Evolutionary conservation across 2,113 vertebrate genomes (phyloP), one percentile per base, ranked within the genome.

Genomic region (Zapornia atra): DNA sequence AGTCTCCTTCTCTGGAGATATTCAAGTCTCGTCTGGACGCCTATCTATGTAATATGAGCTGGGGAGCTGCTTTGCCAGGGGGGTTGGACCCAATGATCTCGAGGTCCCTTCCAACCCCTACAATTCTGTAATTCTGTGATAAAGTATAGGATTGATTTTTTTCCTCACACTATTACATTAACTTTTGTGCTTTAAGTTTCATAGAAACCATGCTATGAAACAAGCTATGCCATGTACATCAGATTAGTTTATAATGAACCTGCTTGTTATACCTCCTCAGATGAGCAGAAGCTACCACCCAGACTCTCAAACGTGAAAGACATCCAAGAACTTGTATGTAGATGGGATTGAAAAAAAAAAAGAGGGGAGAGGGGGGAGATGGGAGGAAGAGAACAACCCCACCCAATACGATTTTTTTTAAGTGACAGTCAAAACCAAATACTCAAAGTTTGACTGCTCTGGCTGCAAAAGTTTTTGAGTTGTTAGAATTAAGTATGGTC

Each of bases 321-420:
- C 2, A 8, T n/a, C 24, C 4, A 72, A 83, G 40, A 75, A 76
- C 50, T 51, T 6, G 3, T 2, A 59, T 4, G 7, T 33, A 22
- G 3, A 50, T 15, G 11, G 6, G 46, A 63, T n/a, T 13, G 12
- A 40, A 40, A 40, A 40, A 28, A 29, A 26, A 51, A 56, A 38
- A 38, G 12, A 38, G 38, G 38, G 38, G 38, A 38, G 38, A 31
- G 44, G 59, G 20, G 61, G 6, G 5, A 5, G 26, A 50, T 5
- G 2, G 29, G 36, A 60, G 4, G 36, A 60, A 4, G 15, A 51
- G 9, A 73, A 82, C 5, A 83, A 61, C 51, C 6, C 2, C 17
- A 54, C 2, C 3, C 2, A 3, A n/a, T 0, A 69, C 24, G 81
- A 89, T 12, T 26, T 63, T 38, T 76, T 9, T 69, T 15, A 10